These are phyloP conservation scores for Sarcophaga caerulescens DNA, from an alignment of 2,888 invertebrate species.

Conservation along the genomic window DNA sequence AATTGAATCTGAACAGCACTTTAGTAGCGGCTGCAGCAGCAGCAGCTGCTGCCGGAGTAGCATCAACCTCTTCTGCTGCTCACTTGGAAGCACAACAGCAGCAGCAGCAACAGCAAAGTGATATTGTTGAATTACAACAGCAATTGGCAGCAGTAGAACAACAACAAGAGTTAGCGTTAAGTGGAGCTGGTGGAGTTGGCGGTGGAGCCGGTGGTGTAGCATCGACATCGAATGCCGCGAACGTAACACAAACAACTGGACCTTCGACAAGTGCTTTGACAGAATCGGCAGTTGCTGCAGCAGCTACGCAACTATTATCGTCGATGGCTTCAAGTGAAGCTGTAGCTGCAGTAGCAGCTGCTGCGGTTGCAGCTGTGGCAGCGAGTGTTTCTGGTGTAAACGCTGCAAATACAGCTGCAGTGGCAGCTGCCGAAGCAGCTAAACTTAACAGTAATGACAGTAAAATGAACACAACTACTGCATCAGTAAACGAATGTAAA, in stretches of 20 bases:
- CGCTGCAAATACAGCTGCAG: conserved; percentile 59
- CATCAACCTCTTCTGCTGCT: conserved; percentile 74
- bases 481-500: conserved; percentile 61
- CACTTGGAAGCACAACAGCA: conserved; percentile 74
- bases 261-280: conserved; percentile 70
- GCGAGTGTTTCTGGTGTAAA: conserved; percentile 69
- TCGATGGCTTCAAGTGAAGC: conserved; percentile 79
- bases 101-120: conserved; percentile 70
- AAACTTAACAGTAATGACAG: conserved; percentile 64
- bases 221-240: conserved; percentile 70
- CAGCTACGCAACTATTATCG: conserved; percentile 79
- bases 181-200: conserved; percentile 40
- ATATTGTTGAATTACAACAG: conserved; percentile 75
- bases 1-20: conserved; percentile 77
- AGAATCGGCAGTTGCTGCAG: conserved; percentile 76
- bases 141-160: conserved; percentile 74
- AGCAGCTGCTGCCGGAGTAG: conserved; percentile 74
- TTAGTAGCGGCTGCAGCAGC: conserved; percentile 74
- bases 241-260: conserved; percentile 71
- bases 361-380: conserved; percentile 71
- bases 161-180: conserved; percentile 78
- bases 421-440: conserved; percentile 60
- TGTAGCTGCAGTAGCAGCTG: conserved; percentile 77
- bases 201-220: conserved; percentile 69
- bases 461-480: conserved; percentile 60